Percentiles rank a stretch among this genome's conserved stretches.
These are phyloP conservation scores for Acrocephalus scirpaceus DNA, from an alignment of 2,797 vertebrate species.

Conservation along the genomic window DNA sequence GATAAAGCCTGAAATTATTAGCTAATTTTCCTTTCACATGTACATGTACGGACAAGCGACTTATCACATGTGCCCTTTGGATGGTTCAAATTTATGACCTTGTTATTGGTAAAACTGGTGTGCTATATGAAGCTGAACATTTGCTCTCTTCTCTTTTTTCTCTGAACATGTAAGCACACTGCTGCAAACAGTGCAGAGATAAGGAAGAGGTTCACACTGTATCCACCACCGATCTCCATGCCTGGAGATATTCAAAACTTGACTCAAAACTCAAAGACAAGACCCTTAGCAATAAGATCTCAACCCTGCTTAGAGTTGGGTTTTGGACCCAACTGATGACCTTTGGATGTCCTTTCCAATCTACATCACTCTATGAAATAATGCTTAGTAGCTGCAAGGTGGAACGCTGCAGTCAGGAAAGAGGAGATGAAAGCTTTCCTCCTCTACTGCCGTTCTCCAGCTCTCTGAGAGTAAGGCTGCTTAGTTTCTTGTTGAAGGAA, in stretches of 20 bases:
- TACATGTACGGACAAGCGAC: background rate
- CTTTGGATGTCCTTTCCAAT: background rate
- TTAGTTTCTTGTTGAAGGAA: background rate
- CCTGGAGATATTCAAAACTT: background rate
- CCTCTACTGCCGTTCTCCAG: background rate
- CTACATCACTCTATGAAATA: background rate
- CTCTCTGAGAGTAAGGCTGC: background rate
- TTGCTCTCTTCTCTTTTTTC: background rate
- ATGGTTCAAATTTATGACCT: background rate
- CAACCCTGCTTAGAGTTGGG: background rate
- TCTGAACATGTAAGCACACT: background rate
- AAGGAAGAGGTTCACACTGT: background rate
- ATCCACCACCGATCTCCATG: background rate
- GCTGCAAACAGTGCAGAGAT: background rate
- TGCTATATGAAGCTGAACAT: background rate
- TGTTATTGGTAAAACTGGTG: background rate
- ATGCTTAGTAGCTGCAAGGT: background rate
- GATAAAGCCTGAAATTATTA: slow-evolving; percentile 33
- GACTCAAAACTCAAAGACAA: background rate
- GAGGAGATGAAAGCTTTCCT: background rate
- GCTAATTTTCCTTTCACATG: slow-evolving; percentile 50
- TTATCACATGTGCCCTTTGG: background rate
- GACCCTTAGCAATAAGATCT: background rate
- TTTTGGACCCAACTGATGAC: background rate
- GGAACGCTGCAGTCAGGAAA: background rate